Evolutionary conservation across 1,140 invertebrate genomes (phyloP), one percentile per base, ranked within the genome.

Genomic region (Cydia strobilella): DNA sequence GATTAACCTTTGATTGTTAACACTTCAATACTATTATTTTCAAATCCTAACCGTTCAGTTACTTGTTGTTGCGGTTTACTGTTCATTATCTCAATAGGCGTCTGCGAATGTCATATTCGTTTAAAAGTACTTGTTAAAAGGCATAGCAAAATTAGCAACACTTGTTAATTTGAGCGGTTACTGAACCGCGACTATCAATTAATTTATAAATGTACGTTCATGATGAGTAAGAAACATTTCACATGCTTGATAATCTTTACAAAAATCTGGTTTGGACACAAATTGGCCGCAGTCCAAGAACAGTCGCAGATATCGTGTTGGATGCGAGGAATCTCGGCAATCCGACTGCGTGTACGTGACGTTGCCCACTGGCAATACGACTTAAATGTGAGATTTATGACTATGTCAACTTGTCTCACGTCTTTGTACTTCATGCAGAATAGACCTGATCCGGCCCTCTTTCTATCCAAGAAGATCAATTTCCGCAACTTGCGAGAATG

Each of bases 281-380:
- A 82, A 82, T 88, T 90, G 88, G 88, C 87, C 73, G 18, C 7
- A 51, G 62, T 85, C 88, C 88, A 89, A 80, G 48, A 71, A 76
- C 48, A 73, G 74, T 81, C 76, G 79, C 80, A 80, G 83, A 85
- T 87, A 87, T 82, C 80, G 76, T 84, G 82, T 83, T 86, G 83
- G 85, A 86, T 82, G 84, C 75, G 63, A 80, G 79, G 80, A 82
- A 73, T 80, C 82, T 82, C 84, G 79, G 77, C 81, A 81, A 79
- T 79, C 81, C 75, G 77, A 84, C 77, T 80, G 77, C 78, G 76
- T 81, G 82, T 84, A 85, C 80, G 77, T 75, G 84, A 84, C 81
- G 84, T 84, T 80, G 80, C 79, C 80, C 75, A 75, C 73, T 78
- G 78, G 79, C 78, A 74, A 72, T 75, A 79, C 18, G 42, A 72